Percentiles rank a stretch among this genome's conserved stretches.
Conservation (phyloP, 2,797 vertebrate genomes). For the Capromys pilorides region DNA sequence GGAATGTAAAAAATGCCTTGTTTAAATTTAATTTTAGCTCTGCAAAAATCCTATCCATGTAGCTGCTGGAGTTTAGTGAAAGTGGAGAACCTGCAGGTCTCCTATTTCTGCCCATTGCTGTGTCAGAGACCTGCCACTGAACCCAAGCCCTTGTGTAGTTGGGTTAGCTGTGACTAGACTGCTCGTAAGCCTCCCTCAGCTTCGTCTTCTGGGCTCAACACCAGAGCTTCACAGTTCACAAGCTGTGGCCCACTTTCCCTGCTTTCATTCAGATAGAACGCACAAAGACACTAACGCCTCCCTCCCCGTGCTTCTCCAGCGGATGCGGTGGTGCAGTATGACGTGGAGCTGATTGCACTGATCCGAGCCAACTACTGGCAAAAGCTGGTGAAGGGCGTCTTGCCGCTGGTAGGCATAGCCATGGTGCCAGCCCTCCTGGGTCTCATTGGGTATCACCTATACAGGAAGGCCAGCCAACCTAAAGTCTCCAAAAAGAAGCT, state of each 20-base stretch:
- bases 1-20: background rate
- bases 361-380: conserved; percentile 92
- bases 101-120: background rate
- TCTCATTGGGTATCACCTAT: conserved; percentile 95
- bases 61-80: background rate
- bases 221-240: background rate
- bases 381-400: conserved; percentile 91
- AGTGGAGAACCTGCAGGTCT: background rate
- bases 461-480: conserved; percentile 91
- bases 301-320: conserved; percentile 82
- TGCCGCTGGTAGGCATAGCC: conserved; percentile 92
- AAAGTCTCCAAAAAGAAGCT: conserved; percentile 93
- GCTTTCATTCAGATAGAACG: conserved; percentile 27
- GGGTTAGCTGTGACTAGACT: background rate
- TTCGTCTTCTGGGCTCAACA: conserved; percentile 9
- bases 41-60: conserved; percentile 20
- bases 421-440: conserved; percentile 93
- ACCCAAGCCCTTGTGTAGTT: background rate
- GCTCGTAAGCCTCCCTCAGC: background rate
- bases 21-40: conserved; percentile 55
- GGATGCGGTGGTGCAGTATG: conserved; percentile 93
- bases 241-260: background rate
- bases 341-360: conserved; percentile 94
- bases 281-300: conserved; percentile 1
- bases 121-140: conserved; percentile 10